Base-by-base conservation (phyloP, 1,140 invertebrate species). In the Fopius arisanus region DNA sequence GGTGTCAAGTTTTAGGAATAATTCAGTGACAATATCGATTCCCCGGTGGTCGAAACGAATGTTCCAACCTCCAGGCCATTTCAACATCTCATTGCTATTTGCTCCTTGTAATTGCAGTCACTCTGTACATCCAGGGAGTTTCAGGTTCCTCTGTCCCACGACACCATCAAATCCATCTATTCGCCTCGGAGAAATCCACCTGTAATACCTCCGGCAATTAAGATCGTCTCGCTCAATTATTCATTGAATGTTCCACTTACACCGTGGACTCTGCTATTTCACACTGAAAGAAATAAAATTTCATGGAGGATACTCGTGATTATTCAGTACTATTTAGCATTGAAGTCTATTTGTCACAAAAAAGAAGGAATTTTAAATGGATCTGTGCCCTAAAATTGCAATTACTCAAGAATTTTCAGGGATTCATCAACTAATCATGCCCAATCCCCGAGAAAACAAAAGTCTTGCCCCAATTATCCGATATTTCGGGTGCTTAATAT, bases 201-300 rank as follows among this genome's bases (percentile, higher is more conserved):
- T 33, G 16, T 65, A 65, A 65, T 29, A 33, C 62, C 62, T 12
- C 29, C 3, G 16, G 41, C 70, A 67, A 72, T 72, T 72, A 72
- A 62, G 62, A 72, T 72, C 41, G 29, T 63, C 67, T 62, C 40
- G 40, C 70, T 72, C 62, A 66, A 72, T 66, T 72, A 72, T 72
- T 72, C 62, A 72, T 31, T 66, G 62, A 48, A 65, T n/a, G 10
- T 26, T 41, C 19, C 21, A 26, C 26, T 16, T 23, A 7, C 16
- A 19, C 16, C 2, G 29, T n/a, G 14, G 28, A 66, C 5, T 51
- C 37, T 54, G 28, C n/a, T 29, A 54, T 67, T 28, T 16, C n/a
- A 41, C 19, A 31, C 16, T 4, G 51, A 54, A 54, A 54, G 41
- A 43, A 16, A 6, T 5, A 16, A 6, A 3, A 43, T 43, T 43